Evolutionary conservation across 2,888 invertebrate species (phyloP).

Genomic region (Caenorhabditis parvicauda): DNA sequence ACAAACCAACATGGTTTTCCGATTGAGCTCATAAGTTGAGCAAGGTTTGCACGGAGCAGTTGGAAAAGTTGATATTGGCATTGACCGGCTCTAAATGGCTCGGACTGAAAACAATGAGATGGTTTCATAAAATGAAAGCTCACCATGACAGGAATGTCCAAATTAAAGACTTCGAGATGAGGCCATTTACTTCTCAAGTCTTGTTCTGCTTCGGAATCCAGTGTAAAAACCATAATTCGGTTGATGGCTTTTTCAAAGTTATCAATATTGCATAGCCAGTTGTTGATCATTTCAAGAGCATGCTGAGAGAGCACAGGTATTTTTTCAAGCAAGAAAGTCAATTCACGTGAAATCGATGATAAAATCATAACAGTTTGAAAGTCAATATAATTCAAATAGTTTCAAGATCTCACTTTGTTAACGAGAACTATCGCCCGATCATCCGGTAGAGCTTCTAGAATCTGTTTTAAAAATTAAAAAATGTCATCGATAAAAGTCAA

Average conservation of each 20-base stretch:
- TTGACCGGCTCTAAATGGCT: constrained; percentile 48
- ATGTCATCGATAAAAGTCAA: no score
- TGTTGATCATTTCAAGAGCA: constrained; percentile 55
- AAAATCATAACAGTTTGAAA: no score
- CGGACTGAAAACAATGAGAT: constrained; percentile 24
- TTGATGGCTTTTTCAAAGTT: constrained; percentile 31
- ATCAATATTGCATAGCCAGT: constrained; percentile 54
- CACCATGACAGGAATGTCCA: constrained; percentile 44
- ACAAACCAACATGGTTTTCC: constrained; percentile 46
- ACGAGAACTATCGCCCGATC: no score
- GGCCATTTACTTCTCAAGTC: constrained; percentile 43
- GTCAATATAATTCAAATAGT: no score
- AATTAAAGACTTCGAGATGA: constrained; percentile 35
- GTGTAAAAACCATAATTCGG: constrained; percentile 43
- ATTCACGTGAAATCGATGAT: no score
- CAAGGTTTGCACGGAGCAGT: constrained; percentile 49
- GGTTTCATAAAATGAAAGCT: not conserved
- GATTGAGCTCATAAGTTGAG: constrained; percentile 39
- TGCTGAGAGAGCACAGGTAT: constrained; percentile 43
- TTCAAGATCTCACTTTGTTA: no score
- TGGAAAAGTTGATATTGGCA: constrained; percentile 58
- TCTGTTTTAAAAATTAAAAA: no score
- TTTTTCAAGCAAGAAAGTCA: no score
- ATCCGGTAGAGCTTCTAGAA: no score
- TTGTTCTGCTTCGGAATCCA: constrained; percentile 42